Conservation (phyloP, 2,113 vertebrate species). For the Chroicocephalus ridibundus region DNA sequence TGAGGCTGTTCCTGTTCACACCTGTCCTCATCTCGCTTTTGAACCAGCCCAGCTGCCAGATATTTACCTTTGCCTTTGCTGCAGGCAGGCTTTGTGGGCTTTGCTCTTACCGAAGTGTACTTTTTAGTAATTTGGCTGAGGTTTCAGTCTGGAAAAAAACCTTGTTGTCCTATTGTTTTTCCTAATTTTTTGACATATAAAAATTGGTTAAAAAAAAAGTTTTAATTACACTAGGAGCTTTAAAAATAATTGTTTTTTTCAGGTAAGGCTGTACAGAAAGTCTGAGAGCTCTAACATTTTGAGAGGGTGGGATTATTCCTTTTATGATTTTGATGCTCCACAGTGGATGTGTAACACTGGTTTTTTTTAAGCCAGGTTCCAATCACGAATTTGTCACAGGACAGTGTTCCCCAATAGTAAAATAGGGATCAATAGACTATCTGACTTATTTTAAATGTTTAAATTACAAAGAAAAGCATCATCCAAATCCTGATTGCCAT, state of each 20-base stretch:
- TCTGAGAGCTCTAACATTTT: not conserved
- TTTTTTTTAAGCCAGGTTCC: not conserved
- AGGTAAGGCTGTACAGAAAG: not conserved
- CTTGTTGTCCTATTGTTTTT: not conserved
- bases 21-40: constrained; percentile 33
- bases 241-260: not conserved
- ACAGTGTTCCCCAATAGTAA: not conserved
- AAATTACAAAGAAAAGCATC: not conserved
- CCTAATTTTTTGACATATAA: not conserved
- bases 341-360: not conserved
- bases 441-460: not conserved
- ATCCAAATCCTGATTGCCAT: not conserved
- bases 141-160: not conserved
- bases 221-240: not conserved
- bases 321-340: not conserved
- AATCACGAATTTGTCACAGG: not conserved
- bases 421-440: not conserved
- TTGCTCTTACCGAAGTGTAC: not conserved
- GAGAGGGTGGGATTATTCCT: not conserved
- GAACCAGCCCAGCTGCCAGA: not conserved
- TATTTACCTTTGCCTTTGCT: constrained; percentile 10
- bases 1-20: constrained; percentile 9
- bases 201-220: not conserved
- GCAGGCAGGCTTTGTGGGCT: not conserved
- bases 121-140: not conserved